A percentile compares a stretch with the other conserved stretches of the same genome.
phyloP scores from a whole-genome alignment of 2,888 invertebrate species.

The Cyclophora punctaria region DNA sequence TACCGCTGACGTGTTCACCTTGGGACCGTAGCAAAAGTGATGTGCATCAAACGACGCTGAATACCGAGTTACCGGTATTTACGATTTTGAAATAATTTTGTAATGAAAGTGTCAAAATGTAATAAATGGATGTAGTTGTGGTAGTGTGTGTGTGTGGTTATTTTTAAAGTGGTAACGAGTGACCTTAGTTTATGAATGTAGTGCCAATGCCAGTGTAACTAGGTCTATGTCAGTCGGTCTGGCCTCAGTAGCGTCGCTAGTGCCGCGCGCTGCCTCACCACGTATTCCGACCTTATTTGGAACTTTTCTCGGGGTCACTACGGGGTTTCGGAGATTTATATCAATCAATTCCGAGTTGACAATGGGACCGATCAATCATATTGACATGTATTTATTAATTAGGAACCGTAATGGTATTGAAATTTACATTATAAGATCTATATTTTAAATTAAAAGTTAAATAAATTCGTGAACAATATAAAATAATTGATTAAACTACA shows the following conservation, averaged over 20 bases:
- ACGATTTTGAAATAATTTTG: constrained; percentile 10
- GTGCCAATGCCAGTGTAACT: constrained; percentile 72
- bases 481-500: not conserved
- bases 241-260: constrained; percentile 41
- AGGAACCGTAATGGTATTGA: no score
- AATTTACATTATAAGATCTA: no score
- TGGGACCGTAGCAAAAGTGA: constrained; percentile 9
- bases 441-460: no score
- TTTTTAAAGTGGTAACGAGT: constrained; percentile 63
- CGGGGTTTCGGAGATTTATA: constrained; percentile 23
- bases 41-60: constrained; percentile 8
- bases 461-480: no score
- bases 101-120: constrained; percentile 35
- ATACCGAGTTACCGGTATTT: constrained; percentile 2
- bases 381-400: no score
- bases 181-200: constrained; percentile 71
- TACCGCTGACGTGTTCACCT: constrained; percentile 18
- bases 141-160: constrained; percentile 40
- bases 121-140: constrained; percentile 29
- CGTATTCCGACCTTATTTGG: constrained; percentile 43
- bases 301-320: constrained; percentile 32
- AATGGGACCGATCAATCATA: no score
- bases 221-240: constrained; percentile 67
- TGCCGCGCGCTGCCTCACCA: constrained; percentile 23
- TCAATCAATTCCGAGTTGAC: no score